Evolutionary conservation across 2,888 invertebrate genomes (phyloP).

Genomic region (Noctua janthina): DNA sequence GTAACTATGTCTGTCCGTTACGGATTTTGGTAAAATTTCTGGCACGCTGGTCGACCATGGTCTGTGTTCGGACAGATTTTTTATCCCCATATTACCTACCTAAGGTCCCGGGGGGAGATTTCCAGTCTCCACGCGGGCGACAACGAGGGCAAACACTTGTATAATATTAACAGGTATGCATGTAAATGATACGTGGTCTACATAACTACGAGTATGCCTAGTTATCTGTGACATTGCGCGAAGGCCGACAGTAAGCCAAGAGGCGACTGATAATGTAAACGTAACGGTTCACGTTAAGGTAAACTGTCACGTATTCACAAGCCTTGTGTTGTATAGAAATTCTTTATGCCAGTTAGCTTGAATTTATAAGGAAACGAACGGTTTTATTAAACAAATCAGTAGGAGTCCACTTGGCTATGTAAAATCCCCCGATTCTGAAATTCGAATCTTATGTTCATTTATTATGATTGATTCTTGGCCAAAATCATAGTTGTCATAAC

Average conservation of each 20-base stretch:
- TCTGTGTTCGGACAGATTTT: neutral
- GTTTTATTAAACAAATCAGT: neutral
- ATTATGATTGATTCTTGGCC: neutral
- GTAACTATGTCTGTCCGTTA: neutral
- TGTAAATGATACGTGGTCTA: conserved; percentile 32
- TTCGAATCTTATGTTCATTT: no score
- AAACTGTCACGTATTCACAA: conserved; percentile 47
- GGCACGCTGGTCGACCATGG: neutral
- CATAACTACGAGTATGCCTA: conserved; percentile 23
- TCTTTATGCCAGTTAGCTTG: neutral
- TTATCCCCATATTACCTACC: neutral
- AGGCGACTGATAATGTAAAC: conserved; percentile 50
- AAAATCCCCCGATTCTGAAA: no score
- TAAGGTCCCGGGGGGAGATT: neutral
- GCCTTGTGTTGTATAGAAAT: neutral
- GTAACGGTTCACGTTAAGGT: conserved; percentile 30
- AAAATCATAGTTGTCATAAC: neutral
- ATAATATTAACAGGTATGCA: neutral
- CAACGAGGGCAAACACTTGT: neutral
- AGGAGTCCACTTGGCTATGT: neutral
- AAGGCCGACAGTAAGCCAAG: conserved; percentile 60
- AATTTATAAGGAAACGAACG: neutral
- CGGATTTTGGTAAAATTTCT: neutral
- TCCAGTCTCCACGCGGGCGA: neutral
- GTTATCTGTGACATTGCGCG: conserved; percentile 55